Evolutionary conservation across 2,888 invertebrate species (phyloP), one percentile per base, ranked within the genome.

Genomic region (Agrotis exclamationis): DNA sequence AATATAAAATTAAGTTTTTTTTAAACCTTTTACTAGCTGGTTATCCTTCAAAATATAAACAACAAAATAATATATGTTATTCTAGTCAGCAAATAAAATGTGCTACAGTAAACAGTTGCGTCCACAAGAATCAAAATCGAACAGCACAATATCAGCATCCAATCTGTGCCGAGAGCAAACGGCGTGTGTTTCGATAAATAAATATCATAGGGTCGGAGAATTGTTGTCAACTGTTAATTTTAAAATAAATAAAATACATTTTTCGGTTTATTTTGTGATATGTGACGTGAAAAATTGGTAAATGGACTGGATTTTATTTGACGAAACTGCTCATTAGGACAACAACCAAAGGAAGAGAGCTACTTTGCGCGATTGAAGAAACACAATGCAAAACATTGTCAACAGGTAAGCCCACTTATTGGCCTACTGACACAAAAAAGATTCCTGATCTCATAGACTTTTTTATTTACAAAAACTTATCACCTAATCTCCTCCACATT

Each of bases 141-240:
- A 60, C 39, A 60, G 67, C 76, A 75, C 62, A 70, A 79, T 83
- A 83, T 79, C 84, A 76, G 70, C 73, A 75, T 85, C 76, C 76
- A 83, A 85, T 84, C 79, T 70, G 65, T 16, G 33, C 65, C 22
- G 82, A 60, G 65, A 81, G 76, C 70, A 79, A 80, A 75, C 74
- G 74, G 45, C 62, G 78, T 80, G 70, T 73, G 73, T 84, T 76
- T 80, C 73, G 67, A 80, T 71, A 84, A 84, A 83, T 76, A 85
- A 85, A 83, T 80, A 75, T 82, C 59, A 63, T 48, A 69, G 72
- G 63, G 83, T 47, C 24, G 33, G 11, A 5, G 39, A 62, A 60
- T 39, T 62, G 58, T 76, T 64, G 60, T 18, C 24, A 44, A 51
- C 53, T 28, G 51, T 60, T 57, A 24, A 50, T 59, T 33, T 45